phyloP scores from a whole-genome alignment of 2,113 vertebrate genomes.

The Chlamydotis undulata region DNA sequence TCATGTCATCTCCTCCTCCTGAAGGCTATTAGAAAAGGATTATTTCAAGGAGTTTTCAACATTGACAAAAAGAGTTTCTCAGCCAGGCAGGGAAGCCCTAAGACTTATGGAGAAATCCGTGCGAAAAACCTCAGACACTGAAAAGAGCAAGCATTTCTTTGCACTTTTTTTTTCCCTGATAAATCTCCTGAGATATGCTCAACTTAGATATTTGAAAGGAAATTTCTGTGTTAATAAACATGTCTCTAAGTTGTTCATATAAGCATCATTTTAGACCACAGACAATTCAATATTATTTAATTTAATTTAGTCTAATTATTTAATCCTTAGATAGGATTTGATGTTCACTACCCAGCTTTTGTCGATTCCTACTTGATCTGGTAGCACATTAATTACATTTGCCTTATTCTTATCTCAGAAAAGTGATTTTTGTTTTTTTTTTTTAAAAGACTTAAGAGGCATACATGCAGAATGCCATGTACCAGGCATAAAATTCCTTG shows the following conservation, averaged over 20 bases:
- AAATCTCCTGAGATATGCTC: neutral
- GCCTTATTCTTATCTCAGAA: neutral
- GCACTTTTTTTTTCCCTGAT: neutral
- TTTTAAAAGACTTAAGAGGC: neutral
- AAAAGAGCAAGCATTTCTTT: neutral
- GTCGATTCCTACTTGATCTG: neutral
- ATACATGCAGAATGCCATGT: neutral
- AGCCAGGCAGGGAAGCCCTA: neutral
- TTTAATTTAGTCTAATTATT: neutral
- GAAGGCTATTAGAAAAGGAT: neutral
- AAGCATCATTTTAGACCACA: neutral
- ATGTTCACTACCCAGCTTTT: neutral
- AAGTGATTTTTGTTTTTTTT: neutral
- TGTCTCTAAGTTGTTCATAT: neutral
- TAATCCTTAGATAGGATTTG: neutral
- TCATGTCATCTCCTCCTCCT: neutral
- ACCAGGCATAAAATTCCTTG: neutral
- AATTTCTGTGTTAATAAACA: neutral
- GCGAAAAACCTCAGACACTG: rapidly evolving
- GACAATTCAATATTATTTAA: neutral
- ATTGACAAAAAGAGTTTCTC: neutral
- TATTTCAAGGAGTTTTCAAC: neutral
- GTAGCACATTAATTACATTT: neutral
- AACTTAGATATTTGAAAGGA: neutral
- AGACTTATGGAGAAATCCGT: neutral